These are phyloP conservation scores for Acromyrmex heyeri DNA, from an alignment of 1,140 invertebrate species.

Conservation along the genomic window DNA sequence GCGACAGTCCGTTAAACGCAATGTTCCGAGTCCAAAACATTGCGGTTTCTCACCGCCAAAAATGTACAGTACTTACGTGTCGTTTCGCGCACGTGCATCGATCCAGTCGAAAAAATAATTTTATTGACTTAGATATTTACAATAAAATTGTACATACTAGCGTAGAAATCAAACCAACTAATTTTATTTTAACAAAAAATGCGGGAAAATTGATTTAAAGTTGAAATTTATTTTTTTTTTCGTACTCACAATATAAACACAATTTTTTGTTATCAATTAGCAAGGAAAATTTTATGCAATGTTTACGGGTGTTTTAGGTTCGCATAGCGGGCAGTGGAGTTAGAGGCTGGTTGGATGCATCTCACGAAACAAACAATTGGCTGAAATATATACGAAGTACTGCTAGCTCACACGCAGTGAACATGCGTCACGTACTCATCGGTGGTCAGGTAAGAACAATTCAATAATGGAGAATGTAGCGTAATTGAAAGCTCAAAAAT, in stretches of 20 bases:
- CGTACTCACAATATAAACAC: not conserved
- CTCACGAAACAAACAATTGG: conserved; percentile 92
- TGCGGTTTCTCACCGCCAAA: conserved; percentile 58
- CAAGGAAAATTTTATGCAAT: not conserved
- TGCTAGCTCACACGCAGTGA: conserved; percentile 89
- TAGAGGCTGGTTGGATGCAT: conserved; percentile 93
- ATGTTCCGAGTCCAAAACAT: conserved; percentile 79
- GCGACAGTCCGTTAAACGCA: conserved; percentile 83
- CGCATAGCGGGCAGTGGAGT: conserved; percentile 90
- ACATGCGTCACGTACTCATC: conserved; percentile 90
- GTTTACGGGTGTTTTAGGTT: conserved; percentile 88
- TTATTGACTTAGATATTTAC: not conserved
- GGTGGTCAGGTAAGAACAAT: conserved; percentile 89
- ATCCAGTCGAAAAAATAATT: conserved; percentile 26
- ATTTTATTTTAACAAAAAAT: not conserved
- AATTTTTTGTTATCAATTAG: not conserved
- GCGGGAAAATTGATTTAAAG: not conserved
- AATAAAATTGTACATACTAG: not conserved
- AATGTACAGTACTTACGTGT: conserved; percentile 30
- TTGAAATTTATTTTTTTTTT: too few relatives aligned
- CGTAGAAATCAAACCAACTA: not conserved
- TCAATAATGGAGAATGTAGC: not conserved
- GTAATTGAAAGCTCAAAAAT: not conserved
- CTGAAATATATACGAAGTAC: conserved; percentile 92
- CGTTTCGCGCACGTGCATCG: conserved; percentile 59